Base-by-base conservation (phyloP, 2,797 vertebrate species). In the Tokudaia tokunoshimensis region DNA sequence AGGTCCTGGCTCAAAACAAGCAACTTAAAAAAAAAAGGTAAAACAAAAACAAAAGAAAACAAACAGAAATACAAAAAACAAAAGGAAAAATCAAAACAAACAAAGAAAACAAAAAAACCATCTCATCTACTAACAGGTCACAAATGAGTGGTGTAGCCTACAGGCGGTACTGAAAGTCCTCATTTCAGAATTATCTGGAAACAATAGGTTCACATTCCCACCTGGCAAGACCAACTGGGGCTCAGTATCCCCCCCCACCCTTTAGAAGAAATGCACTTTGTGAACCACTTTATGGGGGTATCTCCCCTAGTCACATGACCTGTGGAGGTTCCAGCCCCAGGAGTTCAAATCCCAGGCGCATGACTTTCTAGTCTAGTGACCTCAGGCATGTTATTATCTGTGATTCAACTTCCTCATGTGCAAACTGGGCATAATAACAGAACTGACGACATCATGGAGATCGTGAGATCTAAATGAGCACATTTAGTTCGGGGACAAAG, bases 131-230 rank as follows among this genome's bases (percentile, higher is more conserved):
- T 5, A 75, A 89, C 20, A 47, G n/a, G 31, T 81, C 80, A 92
- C 52, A 74, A 41, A 72, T 7, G 61, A 67, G 44, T 13, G 10
- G 2, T 13, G 15, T 14, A 14, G 15, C 17, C 89, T 67, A 37
- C 37, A 72, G 9, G 41, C 41, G 2, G 6, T 20, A 4, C 41
- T 59, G 41, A 80, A 63, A 76, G 37, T 72, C 13, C 34, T 70
- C 75, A 83, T 93, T 92, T 89, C 59, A 72, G 44, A 47, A 70
- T 67, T 87, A 44, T 24, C 83, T 76, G 72, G 55, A 8, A 76
- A 1, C n/a, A 70, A 9, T 8, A 57, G 50, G 63, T 20, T 89
- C 41, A 47, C 31, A 15, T 91, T 44, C 34, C 92, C 8, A 19
- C 19, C 5, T 3, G 8, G 17, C 37, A 59, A 65, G 67, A 70